Conservation (phyloP, 2,113 vertebrate genomes). For the Ornithorhynchus anatinus region DNA sequence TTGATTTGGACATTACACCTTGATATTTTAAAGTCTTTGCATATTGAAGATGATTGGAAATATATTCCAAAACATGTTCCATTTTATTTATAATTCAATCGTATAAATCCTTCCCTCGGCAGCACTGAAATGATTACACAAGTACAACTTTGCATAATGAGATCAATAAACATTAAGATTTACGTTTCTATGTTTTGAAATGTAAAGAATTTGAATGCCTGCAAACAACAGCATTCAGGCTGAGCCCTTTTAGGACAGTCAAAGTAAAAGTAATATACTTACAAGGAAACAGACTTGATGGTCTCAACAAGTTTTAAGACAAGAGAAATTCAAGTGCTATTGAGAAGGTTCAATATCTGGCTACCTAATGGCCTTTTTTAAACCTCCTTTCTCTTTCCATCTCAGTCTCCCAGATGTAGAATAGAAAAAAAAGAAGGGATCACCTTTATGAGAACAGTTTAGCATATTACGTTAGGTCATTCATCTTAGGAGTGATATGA, state of each 20-base stretch:
- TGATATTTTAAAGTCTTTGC: not conserved
- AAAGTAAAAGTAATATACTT: not conserved
- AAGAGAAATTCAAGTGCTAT: not conserved
- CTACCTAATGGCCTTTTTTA: not conserved
- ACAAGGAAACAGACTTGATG: not conserved
- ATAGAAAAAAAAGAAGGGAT: not conserved
- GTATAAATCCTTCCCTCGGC: not conserved
- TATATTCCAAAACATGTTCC: not conserved
- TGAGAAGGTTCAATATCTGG: not conserved
- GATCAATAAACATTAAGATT: not conserved
- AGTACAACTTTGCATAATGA: not conserved
- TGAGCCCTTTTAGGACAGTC: not conserved
- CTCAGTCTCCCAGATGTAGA: not conserved
- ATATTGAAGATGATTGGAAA: not conserved
- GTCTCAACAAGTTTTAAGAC: not conserved
- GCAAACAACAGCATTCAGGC: not conserved
- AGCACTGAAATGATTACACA: not conserved
- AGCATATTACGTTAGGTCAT: no score
- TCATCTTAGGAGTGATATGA: no score
- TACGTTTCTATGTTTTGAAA: not conserved
- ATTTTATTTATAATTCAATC: not conserved
- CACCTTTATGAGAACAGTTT: not conserved
- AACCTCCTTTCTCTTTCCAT: not conserved
- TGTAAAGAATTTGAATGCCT: not conserved
- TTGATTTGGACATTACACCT: not conserved